phyloP scores from a whole-genome alignment of 2,113 vertebrate genomes.

The Myotis davidii region DNA sequence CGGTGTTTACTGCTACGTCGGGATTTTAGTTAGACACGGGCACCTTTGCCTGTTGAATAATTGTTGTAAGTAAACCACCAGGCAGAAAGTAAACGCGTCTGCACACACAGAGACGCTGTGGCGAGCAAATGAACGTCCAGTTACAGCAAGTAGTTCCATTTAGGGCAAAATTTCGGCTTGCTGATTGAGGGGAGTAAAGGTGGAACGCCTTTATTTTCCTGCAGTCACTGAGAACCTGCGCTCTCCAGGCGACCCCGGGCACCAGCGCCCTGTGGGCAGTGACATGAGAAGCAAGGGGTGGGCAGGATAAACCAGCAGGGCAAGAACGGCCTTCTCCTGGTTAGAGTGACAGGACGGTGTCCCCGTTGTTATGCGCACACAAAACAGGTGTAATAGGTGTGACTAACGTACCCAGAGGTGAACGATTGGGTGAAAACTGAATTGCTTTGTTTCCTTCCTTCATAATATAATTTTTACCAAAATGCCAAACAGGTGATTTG shows the following conservation, averaged over 20 bases:
- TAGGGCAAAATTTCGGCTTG: neutral
- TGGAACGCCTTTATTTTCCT: neutral
- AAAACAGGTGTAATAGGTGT: neutral
- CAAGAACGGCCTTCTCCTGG: neutral
- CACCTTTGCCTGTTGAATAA: neutral
- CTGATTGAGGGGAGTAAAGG: neutral
- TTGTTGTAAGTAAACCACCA: neutral
- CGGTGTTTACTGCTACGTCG: neutral
- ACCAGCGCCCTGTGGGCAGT: neutral
- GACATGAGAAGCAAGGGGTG: neutral
- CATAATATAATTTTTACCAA: conserved; percentile 38
- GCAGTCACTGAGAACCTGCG: fast-evolving
- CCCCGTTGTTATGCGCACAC: neutral
- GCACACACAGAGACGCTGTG: neutral
- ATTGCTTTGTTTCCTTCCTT: conserved; percentile 49
- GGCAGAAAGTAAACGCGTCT: neutral
- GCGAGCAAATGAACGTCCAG: too few species aligned
- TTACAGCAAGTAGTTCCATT: neutral
- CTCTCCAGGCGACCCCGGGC: neutral
- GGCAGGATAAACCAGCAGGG: neutral
- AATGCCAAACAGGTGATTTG: conserved; percentile 61
- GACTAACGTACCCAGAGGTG: neutral
- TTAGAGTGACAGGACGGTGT: neutral
- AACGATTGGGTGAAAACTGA: neutral
- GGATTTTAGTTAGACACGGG: too few species aligned